These are phyloP conservation scores for Xylota sylvarum DNA, from an alignment of 2,888 invertebrate genomes.

Conservation along the genomic window DNA sequence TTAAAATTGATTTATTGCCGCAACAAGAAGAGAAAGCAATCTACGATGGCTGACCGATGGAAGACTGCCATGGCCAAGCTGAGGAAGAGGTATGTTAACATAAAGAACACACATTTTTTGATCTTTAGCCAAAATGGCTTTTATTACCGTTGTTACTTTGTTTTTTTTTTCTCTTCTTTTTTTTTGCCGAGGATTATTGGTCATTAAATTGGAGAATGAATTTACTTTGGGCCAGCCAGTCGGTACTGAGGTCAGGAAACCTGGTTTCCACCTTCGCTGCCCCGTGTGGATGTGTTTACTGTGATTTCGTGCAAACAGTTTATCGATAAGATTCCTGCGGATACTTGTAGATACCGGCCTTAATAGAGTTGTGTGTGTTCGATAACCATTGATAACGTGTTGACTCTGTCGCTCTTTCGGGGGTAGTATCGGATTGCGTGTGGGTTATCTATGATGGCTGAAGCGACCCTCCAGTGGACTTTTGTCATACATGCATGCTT, in stretches of 20 bases:
- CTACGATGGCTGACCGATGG: slow-evolving; percentile 80
- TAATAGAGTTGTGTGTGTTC: slow-evolving; percentile 30
- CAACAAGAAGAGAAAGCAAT: slow-evolving; percentile 27
- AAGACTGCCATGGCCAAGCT: slow-evolving; percentile 79
- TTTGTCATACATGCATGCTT: slow-evolving; percentile 40
- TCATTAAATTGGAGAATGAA: slow-evolving; percentile 46
- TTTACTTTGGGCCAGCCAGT: background rate
- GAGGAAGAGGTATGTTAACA: slow-evolving; percentile 79
- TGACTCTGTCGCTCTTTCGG: slow-evolving; percentile 10
- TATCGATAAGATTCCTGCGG: slow-evolving; percentile 48
- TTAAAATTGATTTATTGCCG: slow-evolving; percentile 64
- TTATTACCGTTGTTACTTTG: slow-evolving; percentile 69
- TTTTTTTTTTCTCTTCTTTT: background rate
- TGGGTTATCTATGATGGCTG: slow-evolving; percentile 33
- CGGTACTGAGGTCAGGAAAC: slow-evolving; percentile 38
- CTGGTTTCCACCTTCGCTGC: background rate
- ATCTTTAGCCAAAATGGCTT: slow-evolving; percentile 54
- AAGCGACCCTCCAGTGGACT: slow-evolving; percentile 41
- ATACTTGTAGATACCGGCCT: slow-evolving; percentile 30
- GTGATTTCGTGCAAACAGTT: slow-evolving; percentile 47
- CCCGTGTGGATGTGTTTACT: slow-evolving; percentile 28
- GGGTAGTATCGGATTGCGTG: slow-evolving; percentile 43
- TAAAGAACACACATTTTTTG: slow-evolving; percentile 5
- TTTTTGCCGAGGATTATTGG: slow-evolving; percentile 25
- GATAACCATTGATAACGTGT: slow-evolving; percentile 47